phyloP scores from a whole-genome alignment of 2,888 invertebrate species.

The Oscheius sp. region DNA sequence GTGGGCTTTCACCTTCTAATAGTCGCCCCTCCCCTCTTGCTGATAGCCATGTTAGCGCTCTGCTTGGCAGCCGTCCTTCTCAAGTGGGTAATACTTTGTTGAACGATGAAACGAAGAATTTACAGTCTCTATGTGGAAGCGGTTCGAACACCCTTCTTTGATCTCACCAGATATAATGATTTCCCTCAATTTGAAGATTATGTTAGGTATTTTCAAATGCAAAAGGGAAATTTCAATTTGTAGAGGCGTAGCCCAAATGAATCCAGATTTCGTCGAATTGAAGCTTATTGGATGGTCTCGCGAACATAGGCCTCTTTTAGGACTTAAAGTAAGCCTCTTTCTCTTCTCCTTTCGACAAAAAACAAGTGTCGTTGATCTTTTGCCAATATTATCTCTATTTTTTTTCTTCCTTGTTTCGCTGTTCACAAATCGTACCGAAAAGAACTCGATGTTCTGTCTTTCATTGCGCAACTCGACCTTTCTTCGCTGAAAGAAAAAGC shows the following conservation, averaged over 20 bases:
- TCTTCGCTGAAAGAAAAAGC: neutral
- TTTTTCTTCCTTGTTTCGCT: neutral
- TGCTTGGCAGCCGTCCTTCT: slow-evolving; percentile 6
- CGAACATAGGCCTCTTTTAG: slow-evolving; percentile 58
- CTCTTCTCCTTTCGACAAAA: neutral
- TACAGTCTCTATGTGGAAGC: neutral
- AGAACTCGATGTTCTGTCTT: slow-evolving; percentile 8
- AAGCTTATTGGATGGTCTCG: slow-evolving; percentile 53
- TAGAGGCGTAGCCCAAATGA: slow-evolving; percentile 48
- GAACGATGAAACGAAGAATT: neutral
- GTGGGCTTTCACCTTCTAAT: slow-evolving; percentile 23
- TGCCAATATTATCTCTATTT: too few species aligned
- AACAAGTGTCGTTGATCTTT: too few species aligned
- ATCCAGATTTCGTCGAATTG: slow-evolving; percentile 59
- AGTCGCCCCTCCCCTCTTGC: slow-evolving; percentile 22
- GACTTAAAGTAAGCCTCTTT: slow-evolving; percentile 47
- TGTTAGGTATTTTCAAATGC: slow-evolving; percentile 35
- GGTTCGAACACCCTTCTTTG: slow-evolving; percentile 46
- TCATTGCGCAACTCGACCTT: slow-evolving; percentile 13
- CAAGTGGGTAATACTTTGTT: slow-evolving; percentile 1
- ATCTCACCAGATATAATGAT: slow-evolving; percentile 59
- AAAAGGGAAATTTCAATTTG: neutral
- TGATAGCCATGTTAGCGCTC: slow-evolving; percentile 25
- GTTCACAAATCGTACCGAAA: slow-evolving; percentile 8
- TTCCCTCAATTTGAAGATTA: slow-evolving; percentile 59